Evolutionary conservation across 2,797 vertebrate species (phyloP).

Genomic region (Poeciliopsis presidionis): DNA sequence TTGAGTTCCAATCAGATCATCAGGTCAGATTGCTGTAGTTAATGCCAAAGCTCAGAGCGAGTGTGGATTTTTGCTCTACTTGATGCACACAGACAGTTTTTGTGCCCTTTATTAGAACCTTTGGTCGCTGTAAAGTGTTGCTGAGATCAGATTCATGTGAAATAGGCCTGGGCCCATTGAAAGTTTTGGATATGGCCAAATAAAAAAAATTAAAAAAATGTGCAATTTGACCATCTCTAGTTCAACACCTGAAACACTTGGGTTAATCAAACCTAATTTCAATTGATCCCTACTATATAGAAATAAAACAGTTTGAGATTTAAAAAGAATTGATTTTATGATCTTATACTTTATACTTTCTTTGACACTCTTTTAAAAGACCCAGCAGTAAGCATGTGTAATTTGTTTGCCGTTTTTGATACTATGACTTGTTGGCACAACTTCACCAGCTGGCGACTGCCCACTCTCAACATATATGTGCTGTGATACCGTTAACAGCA

Average conservation of each 20-base stretch:
- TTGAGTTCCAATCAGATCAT: constrained; percentile 70
- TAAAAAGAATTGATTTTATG: neutral
- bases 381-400: neutral
- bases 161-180: neutral
- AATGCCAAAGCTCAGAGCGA: constrained; percentile 53
- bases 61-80: constrained; percentile 57
- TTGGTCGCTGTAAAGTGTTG: constrained; percentile 37
- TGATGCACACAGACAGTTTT: constrained; percentile 51
- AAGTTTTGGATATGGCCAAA: neutral
- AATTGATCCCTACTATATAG: neutral
- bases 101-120: constrained; percentile 28
- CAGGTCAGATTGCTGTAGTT: constrained; percentile 69
- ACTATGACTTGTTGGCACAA: neutral
- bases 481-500: too few species aligned
- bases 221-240: neutral
- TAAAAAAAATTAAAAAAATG: neutral
- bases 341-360: neutral
- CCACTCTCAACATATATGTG: neutral
- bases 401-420: neutral
- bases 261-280: neutral
- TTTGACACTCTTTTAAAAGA: neutral
- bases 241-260: neutral
- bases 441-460: neutral
- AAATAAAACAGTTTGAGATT: neutral
- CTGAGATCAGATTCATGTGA: constrained; percentile 27